A percentile compares a stretch with the other conserved stretches of the same genome.
Conservation (phyloP, 2,888 invertebrate genomes). For the Drosophila aldrichi region DNA sequence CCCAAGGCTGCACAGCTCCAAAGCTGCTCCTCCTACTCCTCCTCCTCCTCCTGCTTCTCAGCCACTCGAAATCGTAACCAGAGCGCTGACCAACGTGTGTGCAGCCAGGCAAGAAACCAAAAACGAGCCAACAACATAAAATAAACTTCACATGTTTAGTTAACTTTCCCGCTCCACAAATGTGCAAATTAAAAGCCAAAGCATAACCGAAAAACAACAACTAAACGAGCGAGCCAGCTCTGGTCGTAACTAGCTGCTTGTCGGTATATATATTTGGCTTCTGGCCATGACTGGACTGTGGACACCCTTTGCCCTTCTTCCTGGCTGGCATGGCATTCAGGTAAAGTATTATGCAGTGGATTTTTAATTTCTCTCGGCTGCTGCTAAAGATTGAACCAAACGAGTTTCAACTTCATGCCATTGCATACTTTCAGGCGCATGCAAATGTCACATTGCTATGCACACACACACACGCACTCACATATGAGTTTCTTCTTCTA, state of each 20-base stretch:
- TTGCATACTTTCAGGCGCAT: constrained; percentile 76
- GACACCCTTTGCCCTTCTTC: constrained; percentile 9
- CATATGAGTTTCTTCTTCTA: constrained; percentile 3
- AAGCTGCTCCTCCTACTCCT: too few relatives aligned
- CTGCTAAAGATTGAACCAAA: constrained; percentile 53
- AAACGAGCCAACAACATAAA: constrained; percentile 65
- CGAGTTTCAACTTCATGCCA: constrained; percentile 41
- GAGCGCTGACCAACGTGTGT: constrained; percentile 43
- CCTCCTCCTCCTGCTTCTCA: background rate
- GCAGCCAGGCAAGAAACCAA: constrained; percentile 61
- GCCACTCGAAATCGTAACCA: constrained; percentile 2
- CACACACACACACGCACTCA: constrained; percentile 25
- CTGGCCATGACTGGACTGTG: constrained; percentile 22
- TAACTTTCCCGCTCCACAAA: constrained; percentile 57
- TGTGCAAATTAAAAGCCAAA: constrained; percentile 70
- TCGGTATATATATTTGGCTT: constrained; percentile 13
- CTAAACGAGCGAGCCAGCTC: constrained; percentile 11
- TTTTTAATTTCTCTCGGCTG: constrained; percentile 55
- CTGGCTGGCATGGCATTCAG: constrained; percentile 21
- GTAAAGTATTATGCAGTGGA: constrained; percentile 54
- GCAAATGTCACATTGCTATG: constrained; percentile 76
- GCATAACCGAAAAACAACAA: constrained; percentile 70
- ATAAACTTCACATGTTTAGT: constrained; percentile 80
- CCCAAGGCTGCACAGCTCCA: background rate
- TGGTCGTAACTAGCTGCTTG: constrained; percentile 12